Conservation (phyloP, 2,888 invertebrate species). For the Melanchra persicariae region DNA sequence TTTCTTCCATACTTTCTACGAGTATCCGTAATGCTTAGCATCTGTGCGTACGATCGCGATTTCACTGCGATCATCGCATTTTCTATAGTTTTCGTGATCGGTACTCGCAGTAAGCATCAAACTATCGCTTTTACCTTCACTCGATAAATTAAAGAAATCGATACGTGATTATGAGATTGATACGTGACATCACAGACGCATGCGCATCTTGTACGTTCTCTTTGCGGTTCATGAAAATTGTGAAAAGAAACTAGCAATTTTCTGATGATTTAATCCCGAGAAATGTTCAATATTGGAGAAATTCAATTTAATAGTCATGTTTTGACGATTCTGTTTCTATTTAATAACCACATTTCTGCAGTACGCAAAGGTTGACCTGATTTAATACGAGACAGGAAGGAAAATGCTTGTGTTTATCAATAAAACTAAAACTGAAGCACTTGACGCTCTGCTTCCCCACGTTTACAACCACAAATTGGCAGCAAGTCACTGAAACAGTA, state of each 20-base stretch:
- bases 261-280: neutral
- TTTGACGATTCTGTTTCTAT: neutral
- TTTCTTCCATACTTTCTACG: slow-evolving; percentile 60
- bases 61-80: slow-evolving; percentile 59
- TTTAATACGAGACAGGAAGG: slow-evolving; percentile 3
- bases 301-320: neutral
- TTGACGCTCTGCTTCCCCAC: slow-evolving; percentile 42
- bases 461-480: slow-evolving; percentile 42
- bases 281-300: neutral
- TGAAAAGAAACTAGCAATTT: slow-evolving; percentile 12
- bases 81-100: slow-evolving; percentile 63
- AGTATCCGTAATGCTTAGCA: slow-evolving; percentile 43
- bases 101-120: slow-evolving; percentile 35
- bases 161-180: slow-evolving; percentile 50
- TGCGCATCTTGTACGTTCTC: slow-evolving; percentile 40
- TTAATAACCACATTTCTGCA: neutral
- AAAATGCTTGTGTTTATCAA: neutral
- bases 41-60: slow-evolving; percentile 48
- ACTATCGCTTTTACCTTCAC: slow-evolving; percentile 57
- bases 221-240: slow-evolving; percentile 37
- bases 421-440: slow-evolving; percentile 16
- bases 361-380: neutral
- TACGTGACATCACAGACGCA: slow-evolving; percentile 20
- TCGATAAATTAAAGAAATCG: slow-evolving; percentile 59
- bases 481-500: slow-evolving; percentile 39